Evolutionary conservation across 2,888 invertebrate species (phyloP), one percentile per base, ranked within the genome.

Genomic region (Drosophila seclusa): DNA sequence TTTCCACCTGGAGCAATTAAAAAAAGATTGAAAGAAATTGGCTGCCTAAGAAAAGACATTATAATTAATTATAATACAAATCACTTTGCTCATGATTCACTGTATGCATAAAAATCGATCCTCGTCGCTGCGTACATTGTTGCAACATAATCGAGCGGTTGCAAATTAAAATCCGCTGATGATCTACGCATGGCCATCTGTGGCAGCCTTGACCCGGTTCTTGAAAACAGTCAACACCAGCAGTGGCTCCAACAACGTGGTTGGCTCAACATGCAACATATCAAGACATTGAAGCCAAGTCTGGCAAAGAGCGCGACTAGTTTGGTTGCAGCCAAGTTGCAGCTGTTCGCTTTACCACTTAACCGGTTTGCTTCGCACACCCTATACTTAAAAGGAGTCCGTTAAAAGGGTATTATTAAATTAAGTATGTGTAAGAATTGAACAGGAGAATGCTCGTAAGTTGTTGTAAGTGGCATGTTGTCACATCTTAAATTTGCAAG

Each of bases 181-280:
- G 87, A 87, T 87, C 84, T 77, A 79, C 66, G 77, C 77, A 76
- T 69, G 68, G 78, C 67, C 73, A 59, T 70, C 71, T 76, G 76
- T 31, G 65, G 61, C 76, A 88, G 80, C 85, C 85, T 85, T 85
- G 85, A 85, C 85, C 85, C 66, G 87, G 87, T 85, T 85, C 85
- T 85, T 81, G 73, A 76, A 70, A 62, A 75, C 60, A 54, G 64
- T 63, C 86, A 82, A 65, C 74, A 63, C 49, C 65, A 66, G 42
- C 70, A 38, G 57, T 10, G 38, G 29, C 55, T 21, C 16, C 68
- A 55, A 50, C 68, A 54, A 34, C 61, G 34, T 48, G 53, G 50
- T 63, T 67, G 76, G 29, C 77, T 80, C 80, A 68, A 68, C 74
- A 75, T 77, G 78, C 71, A 75, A 57, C 75, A 65, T 42, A 67